Conservation (phyloP, 64 coral and sea anemone species). For the Cladopsammia gracilis region DNA sequence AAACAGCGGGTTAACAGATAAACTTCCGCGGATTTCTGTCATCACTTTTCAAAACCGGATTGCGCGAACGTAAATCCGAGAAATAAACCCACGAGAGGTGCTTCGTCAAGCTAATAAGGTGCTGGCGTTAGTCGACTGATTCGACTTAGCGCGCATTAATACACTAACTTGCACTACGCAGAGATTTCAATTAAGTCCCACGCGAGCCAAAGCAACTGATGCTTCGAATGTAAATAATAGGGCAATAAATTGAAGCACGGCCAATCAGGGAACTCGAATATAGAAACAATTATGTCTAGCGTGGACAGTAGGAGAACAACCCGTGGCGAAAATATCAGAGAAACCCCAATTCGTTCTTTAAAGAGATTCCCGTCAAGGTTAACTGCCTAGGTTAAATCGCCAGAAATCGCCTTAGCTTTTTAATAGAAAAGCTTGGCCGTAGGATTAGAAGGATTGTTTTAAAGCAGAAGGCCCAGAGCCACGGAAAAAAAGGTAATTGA, state of each 20-base stretch:
- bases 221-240: constrained; percentile 77
- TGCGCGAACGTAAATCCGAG: constrained; percentile 33
- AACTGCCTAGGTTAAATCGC: constrained; percentile 15
- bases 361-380: constrained; percentile 45
- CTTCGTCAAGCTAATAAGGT: constrained; percentile 27
- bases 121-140: constrained; percentile 6
- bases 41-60: constrained; percentile 74
- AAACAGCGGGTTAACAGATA: constrained; percentile 66
- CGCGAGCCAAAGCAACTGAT: constrained; percentile 66
- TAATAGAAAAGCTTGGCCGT: not conserved
- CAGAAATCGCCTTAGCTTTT: not conserved
- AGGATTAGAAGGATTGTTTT: not conserved
- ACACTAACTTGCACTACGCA: constrained; percentile 39
- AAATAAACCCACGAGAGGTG: not conserved
- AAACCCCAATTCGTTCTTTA: constrained; percentile 66
- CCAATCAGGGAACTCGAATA: constrained; percentile 55
- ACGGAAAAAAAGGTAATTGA: constrained; percentile 24
- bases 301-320: constrained; percentile 55
- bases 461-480: not conserved
- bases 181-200: constrained; percentile 54
- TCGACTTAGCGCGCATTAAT: not conserved
- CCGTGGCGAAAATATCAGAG: constrained; percentile 73
- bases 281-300: constrained; percentile 91
- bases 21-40: constrained; percentile 62
- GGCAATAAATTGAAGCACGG: constrained; percentile 75